Percentiles rank a stretch among this genome's conserved stretches.
These are phyloP conservation scores for Eumerus sabulonum DNA, from an alignment of 2,888 invertebrate species.

Conservation along the genomic window DNA sequence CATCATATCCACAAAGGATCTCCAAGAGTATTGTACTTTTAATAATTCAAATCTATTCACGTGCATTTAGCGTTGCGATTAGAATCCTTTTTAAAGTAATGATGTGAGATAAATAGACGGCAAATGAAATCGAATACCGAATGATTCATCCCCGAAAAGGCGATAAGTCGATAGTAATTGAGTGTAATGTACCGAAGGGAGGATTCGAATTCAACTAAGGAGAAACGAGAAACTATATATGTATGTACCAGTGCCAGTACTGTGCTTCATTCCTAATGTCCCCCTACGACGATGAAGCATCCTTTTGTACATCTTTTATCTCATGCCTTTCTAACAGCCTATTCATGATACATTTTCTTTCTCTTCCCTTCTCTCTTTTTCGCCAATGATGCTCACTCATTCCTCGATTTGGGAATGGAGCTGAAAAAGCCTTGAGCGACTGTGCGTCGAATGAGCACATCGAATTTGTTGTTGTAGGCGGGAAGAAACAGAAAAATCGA, in stretches of 20 bases:
- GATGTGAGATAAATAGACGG: constrained; percentile 34
- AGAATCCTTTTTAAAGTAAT: constrained; percentile 25
- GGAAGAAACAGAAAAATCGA: constrained; percentile 21
- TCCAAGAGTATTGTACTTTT: neutral
- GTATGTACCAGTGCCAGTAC: neutral
- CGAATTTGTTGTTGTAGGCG: constrained; percentile 19
- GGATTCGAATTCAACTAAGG: neutral
- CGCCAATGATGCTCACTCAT: too few relatives aligned
- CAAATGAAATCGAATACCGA: constrained; percentile 46
- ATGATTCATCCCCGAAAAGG: constrained; percentile 48
- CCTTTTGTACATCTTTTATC: constrained; percentile 47
- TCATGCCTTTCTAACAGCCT: constrained; percentile 51
- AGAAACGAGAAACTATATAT: constrained; percentile 2
- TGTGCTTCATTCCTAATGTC: constrained; percentile 22
- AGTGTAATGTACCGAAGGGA: constrained; percentile 44
- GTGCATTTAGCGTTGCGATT: constrained; percentile 29
- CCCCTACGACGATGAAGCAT: constrained; percentile 23
- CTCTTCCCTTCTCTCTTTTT: neutral
- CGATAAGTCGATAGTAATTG: constrained; percentile 62
- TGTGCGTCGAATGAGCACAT: constrained; percentile 19
- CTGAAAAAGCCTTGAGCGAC: constrained; percentile 36
- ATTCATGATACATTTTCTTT: constrained; percentile 42
- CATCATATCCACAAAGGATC: neutral
- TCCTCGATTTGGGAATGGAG: constrained; percentile 8
- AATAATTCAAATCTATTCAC: constrained; percentile 45